Evolutionary conservation across 2,888 invertebrate genomes (phyloP).

Genomic region (Tetramorium bicarinatum): DNA sequence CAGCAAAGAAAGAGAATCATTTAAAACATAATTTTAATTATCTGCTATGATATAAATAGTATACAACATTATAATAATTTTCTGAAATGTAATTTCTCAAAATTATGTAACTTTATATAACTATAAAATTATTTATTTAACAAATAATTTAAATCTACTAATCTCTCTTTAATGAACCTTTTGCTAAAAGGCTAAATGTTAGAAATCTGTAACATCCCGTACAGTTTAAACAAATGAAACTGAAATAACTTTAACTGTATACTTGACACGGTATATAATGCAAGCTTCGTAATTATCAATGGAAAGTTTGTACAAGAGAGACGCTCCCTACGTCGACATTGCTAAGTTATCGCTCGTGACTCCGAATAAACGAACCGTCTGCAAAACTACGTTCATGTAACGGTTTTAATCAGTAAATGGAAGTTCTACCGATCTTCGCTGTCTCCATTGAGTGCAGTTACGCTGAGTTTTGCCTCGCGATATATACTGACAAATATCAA

Average conservation of each 20-base stretch:
- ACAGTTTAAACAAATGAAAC: slow-evolving; percentile 14
- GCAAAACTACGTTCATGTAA: slow-evolving; percentile 32
- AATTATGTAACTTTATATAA: neutral
- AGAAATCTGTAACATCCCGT: neutral
- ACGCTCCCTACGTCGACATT: slow-evolving; percentile 7
- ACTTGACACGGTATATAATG: neutral
- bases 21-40: neutral
- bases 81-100: neutral
- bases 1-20: neutral
- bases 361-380: slow-evolving; percentile 33
- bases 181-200: neutral
- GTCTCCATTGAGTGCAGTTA: slow-evolving; percentile 45
- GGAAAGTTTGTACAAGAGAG: slow-evolving; percentile 16
- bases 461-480: slow-evolving; percentile 31
- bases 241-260: slow-evolving; percentile 2
- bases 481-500: slow-evolving; percentile 52
- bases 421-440: slow-evolving; percentile 36
- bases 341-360: slow-evolving; percentile 5
- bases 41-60: neutral
- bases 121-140: no score
- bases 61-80: neutral
- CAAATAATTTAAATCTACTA: neutral
- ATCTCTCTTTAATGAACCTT: neutral
- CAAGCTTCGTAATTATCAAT: slow-evolving; percentile 43
- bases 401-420: slow-evolving; percentile 53